Percentiles rank a stretch among this genome's conserved stretches.
Conservation (phyloP, 2,888 invertebrate genomes). For the Elegia similella region DNA sequence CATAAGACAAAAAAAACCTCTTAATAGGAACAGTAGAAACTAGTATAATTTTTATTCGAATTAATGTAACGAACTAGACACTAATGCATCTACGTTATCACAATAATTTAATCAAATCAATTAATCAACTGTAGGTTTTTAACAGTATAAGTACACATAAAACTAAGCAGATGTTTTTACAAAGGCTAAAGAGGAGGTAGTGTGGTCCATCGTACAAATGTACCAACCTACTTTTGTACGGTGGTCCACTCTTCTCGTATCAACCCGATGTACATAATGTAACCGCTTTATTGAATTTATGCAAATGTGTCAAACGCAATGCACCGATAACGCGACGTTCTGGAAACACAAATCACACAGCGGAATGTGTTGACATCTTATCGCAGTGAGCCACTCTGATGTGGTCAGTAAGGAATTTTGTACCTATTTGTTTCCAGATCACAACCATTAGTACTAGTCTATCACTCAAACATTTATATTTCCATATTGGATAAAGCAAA, state of each 20-base stretch:
- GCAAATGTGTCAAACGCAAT: background rate
- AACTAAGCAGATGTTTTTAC: background rate
- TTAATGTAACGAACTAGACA: background rate
- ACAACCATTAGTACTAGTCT: too few species aligned
- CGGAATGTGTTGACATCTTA: background rate
- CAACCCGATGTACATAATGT: background rate
- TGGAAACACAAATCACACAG: background rate
- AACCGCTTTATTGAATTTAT: background rate
- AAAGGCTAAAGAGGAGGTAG: too few species aligned
- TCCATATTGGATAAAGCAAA: too few species aligned
- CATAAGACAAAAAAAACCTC: too few species aligned
- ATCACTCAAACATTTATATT: too few species aligned
- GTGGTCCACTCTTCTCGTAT: too few species aligned
- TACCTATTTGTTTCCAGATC: background rate
- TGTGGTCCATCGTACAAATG: too few species aligned
- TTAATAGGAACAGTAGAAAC: too few species aligned
- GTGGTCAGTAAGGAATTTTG: background rate
- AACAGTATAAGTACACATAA: too few species aligned
- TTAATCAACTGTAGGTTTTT: background rate
- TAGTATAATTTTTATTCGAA: background rate
- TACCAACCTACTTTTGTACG: background rate
- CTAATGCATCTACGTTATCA: background rate
- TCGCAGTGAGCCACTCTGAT: background rate
- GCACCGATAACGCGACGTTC: background rate
- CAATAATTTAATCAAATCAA: constrained; percentile 15